Base-by-base conservation (phyloP, 1,140 invertebrate genomes). In the Drosophila bocki region DNA sequence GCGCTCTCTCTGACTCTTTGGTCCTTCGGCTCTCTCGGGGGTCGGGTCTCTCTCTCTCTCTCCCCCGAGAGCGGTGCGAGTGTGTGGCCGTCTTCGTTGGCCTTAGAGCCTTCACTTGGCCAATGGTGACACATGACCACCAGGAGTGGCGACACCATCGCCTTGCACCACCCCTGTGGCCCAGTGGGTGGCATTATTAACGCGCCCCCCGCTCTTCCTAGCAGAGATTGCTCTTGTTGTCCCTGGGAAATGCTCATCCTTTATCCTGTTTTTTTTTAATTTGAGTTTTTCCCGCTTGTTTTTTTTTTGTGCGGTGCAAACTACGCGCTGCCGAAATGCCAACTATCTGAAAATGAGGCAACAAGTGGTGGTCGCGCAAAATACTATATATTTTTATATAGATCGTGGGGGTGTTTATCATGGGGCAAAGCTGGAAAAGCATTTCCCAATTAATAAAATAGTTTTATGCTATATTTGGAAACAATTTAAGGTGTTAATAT, bases 101-200 rank as follows among this genome's bases (percentile, higher is more conserved):
- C 65, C 75, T 78, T 53, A 72, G 61, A 60, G 45, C 35, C 53
- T 39, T 56, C 78, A 85, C 82, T 86, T 85, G 82, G 82, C 82
- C 82, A 86, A 85, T 85, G 74, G 78, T 81, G 78, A 85, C 82
- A 85, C 68, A 81, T 78, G 82, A 67, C 57, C 82, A 80, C 44
- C 65, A 51, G 68, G 58, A 50, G 50, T 42, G 39, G 58, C 60
- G 44, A 39, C 64, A 68, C 59, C 45, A 50, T 37, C 42, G n/a
- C 45, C 45, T 26, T 1, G 45, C 26, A 33, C 47, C 29, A 39
- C 41, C 44, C 63, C 48, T 37, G 17, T 22, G 39, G 19, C 62
- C 15, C 37, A n/a, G 37, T 39, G 53, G 35, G 53, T 60, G 35
- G 17, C 15, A 64, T 61, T 64, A 42, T 44, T 19, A 42, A 32